These are phyloP conservation scores for Rhynchophorus ferrugineus DNA, from an alignment of 1,140 invertebrate species.

Conservation along the genomic window DNA sequence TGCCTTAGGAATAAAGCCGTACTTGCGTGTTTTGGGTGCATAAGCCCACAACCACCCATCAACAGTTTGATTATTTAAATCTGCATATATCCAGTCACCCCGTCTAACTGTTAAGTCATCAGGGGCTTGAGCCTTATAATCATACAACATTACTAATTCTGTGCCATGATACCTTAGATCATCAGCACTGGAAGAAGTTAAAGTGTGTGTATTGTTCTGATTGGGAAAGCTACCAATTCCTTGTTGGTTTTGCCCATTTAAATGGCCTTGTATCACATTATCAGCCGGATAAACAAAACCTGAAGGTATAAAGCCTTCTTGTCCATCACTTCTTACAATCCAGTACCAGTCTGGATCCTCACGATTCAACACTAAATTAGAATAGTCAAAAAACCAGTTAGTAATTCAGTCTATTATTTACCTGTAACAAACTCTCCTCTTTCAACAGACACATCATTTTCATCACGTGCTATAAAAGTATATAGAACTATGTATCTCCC, in stretches of 20 bases:
- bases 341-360: constrained; percentile 95
- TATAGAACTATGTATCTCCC: constrained; percentile 88
- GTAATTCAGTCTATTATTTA: too few species aligned
- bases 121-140: constrained; percentile 90
- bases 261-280: constrained; percentile 62
- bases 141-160: constrained; percentile 88
- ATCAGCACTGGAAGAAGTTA: constrained; percentile 39
- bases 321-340: constrained; percentile 84
- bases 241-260: constrained; percentile 38
- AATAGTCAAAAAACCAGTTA: too few species aligned
- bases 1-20: constrained; percentile 91
- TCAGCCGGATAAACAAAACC: constrained; percentile 89
- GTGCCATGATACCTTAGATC: constrained; percentile 72
- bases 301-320: constrained; percentile 92
- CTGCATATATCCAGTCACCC: constrained; percentile 92
- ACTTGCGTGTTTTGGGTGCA: constrained; percentile 84
- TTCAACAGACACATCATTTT: constrained; percentile 91
- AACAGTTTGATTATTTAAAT: constrained; percentile 85
- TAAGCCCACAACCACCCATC: constrained; percentile 94
- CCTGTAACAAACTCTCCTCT: constrained; percentile 86
- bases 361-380: constrained; percentile 67
- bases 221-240: constrained; percentile 36
- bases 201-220: constrained; percentile 26
- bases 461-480: constrained; percentile 85
- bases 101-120: constrained; percentile 83